Percentiles rank a stretch among this genome's conserved stretches.
Evolutionary conservation across 2,888 invertebrate genomes (phyloP).

Genomic region (Folsomia manolachei): DNA sequence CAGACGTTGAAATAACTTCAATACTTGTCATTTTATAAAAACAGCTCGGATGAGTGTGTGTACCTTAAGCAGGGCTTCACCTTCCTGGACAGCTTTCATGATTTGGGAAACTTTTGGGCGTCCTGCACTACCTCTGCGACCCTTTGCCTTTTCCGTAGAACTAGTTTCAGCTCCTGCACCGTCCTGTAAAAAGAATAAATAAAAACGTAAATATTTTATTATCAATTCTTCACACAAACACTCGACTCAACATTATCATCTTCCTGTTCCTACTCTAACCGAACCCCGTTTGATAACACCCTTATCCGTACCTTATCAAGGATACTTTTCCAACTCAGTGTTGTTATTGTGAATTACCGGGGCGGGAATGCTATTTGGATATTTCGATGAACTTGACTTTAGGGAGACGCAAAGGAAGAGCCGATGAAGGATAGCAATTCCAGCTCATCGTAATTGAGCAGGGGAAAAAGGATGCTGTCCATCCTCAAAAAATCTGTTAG

Average conservation of each 20-base stretch:
- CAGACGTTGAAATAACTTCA: background rate
- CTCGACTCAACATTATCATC: background rate
- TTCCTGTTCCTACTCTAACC: background rate
- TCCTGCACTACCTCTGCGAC: slow-evolving; percentile 43
- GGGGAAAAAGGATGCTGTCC: too few species aligned
- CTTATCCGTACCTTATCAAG: too few species aligned
- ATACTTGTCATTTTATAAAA: too few species aligned
- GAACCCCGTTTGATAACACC: too few species aligned
- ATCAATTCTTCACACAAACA: too few species aligned
- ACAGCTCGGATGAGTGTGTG: background rate
- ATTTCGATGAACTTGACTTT: slow-evolving; percentile 26
- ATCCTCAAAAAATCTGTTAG: background rate
- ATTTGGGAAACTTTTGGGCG: slow-evolving; percentile 45
- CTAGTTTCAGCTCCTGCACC: too few species aligned
- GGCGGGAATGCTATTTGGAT: slow-evolving; percentile 30
- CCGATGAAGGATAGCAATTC: background rate
- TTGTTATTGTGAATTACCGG: slow-evolving; percentile 25
- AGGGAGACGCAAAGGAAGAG: slow-evolving; percentile 26
- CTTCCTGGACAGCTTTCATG: slow-evolving; percentile 49
- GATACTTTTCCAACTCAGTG: too few species aligned
- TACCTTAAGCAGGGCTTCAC: slow-evolving; percentile 49
- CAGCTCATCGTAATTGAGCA: too few species aligned
- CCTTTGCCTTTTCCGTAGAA: slow-evolving; percentile 38
- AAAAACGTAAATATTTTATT: slow-evolving; percentile 1
- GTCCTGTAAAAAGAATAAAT: slow-evolving; percentile 24